These are phyloP conservation scores for Stenopsyche tienmushanensis DNA, from an alignment of 1,140 invertebrate genomes.

Conservation along the genomic window DNA sequence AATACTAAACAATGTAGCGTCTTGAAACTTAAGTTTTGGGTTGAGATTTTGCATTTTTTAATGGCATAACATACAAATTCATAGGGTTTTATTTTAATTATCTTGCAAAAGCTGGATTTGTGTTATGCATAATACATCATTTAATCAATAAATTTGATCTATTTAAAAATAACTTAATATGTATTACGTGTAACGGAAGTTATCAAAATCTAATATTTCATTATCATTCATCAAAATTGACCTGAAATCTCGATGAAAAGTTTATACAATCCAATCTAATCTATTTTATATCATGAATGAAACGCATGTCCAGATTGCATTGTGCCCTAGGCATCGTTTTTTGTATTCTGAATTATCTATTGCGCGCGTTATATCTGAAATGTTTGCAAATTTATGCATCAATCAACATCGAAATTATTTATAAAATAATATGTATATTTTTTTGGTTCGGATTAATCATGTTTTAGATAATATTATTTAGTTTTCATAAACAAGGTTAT, in stretches of 20 bases:
- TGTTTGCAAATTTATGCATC: background rate
- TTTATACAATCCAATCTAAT: background rate
- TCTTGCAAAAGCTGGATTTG: no score
- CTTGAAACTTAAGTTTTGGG: background rate
- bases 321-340: background rate
- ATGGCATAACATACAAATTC: background rate
- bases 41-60: background rate
- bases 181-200: background rate
- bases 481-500: background rate
- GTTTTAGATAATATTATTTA: background rate
- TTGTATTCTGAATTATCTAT: background rate
- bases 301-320: background rate
- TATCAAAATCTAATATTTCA: background rate
- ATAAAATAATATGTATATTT: no score
- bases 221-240: background rate
- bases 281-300: background rate
- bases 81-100: no score
- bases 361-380: background rate
- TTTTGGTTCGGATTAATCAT: background rate
- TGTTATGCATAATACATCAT: no score
- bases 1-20: background rate
- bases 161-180: background rate
- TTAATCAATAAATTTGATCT: background rate
- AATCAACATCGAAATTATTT: no score
- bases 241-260: background rate